These are phyloP conservation scores for Phaethornis superciliosus DNA, from an alignment of 2,113 vertebrate species.

Conservation along the genomic window DNA sequence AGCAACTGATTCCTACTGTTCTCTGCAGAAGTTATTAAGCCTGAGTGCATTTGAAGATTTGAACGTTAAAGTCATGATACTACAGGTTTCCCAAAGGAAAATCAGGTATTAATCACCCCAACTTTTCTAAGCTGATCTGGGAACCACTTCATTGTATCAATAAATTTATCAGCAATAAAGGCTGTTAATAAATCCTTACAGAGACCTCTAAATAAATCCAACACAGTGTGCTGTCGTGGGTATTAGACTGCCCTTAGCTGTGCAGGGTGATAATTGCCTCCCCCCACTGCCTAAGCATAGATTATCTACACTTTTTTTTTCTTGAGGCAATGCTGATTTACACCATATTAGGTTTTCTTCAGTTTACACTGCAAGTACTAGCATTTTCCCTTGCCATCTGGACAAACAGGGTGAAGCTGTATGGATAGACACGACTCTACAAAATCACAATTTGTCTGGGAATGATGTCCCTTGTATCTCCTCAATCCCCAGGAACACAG, in stretches of 20 bases:
- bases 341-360: neutral
- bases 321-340: neutral
- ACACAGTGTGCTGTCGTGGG: neutral
- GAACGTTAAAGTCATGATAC: neutral
- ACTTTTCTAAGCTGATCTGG: neutral
- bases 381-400: neutral
- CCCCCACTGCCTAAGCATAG: fast-evolving
- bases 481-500: neutral
- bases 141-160: neutral
- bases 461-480: fast-evolving
- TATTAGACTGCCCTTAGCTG: neutral
- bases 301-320: neutral
- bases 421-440: fast-evolving
- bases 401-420: fast-evolving
- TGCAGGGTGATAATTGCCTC: neutral
- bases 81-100: neutral
- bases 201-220: neutral
- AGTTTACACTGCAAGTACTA: neutral
- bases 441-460: neutral
- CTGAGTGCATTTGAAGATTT: neutral
- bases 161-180: neutral
- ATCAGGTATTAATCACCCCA: neutral
- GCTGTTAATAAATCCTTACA: neutral
- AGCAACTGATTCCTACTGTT: neutral
- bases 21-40: neutral